Evolutionary conservation across 2,888 invertebrate genomes (phyloP).

Genomic region (Heliconius erato): DNA sequence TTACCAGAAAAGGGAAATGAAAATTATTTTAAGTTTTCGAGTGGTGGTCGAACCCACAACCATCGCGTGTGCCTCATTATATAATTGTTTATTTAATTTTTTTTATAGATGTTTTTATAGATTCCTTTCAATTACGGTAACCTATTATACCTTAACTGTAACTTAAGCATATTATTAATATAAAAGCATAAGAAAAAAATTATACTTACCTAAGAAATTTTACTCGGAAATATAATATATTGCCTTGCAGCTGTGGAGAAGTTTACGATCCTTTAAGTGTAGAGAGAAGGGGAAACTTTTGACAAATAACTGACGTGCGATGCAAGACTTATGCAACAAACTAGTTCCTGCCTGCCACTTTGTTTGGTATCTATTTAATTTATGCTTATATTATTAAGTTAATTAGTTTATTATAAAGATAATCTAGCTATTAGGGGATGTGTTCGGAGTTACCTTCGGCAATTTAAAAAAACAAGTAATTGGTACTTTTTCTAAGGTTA

Average conservation of each 20-base stretch:
- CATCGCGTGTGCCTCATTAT: not conserved
- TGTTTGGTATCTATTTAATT: not conserved
- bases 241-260: conserved; percentile 1
- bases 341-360: not conserved
- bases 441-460: no score
- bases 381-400: not conserved
- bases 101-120: not conserved
- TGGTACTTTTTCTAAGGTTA: no score
- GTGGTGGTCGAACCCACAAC: not conserved
- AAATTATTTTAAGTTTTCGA: no score
- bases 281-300: not conserved
- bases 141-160: no score
- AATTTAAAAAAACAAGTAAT: no score
- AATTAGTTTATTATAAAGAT: no score
- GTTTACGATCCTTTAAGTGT: conserved; percentile 9
- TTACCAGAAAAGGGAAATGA: no score
- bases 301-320: conserved; percentile 18
- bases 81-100: not conserved
- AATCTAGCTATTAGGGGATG: no score
- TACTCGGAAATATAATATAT: not conserved
- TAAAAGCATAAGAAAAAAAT: no score
- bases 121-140: not conserved
- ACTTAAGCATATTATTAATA: no score
- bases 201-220: not conserved
- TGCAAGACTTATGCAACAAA: not conserved